Conservation (phyloP, 2,888 invertebrate genomes). For the Beris chalybata region DNA sequence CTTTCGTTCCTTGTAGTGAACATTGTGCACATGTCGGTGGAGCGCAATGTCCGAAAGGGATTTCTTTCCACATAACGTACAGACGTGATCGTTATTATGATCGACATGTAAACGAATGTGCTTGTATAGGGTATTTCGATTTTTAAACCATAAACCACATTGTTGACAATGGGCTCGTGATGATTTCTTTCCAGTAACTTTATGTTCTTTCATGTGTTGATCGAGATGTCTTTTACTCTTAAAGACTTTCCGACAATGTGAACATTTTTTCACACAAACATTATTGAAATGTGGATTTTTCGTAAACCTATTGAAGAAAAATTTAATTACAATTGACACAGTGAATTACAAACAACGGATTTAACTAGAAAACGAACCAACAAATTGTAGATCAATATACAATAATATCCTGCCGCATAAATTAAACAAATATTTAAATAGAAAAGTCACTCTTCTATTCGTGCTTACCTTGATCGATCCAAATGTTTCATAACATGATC, state of each 20-base stretch:
- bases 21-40: constrained; percentile 33
- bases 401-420: constrained; percentile 17
- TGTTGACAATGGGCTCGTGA: constrained; percentile 32
- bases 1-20: constrained; percentile 36
- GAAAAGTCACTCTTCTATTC: no score
- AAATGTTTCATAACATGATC: constrained; percentile 36
- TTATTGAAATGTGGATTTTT: constrained; percentile 1
- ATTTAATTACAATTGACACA: neutral
- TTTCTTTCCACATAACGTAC: constrained; percentile 35
- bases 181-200: constrained; percentile 10
- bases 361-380: no score
- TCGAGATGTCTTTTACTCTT: constrained; percentile 27
- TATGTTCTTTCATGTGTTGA: constrained; percentile 29
- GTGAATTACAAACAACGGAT: neutral
- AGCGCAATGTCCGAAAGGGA: constrained; percentile 31
- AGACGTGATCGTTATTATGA: constrained; percentile 28
- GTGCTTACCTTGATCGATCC: constrained; percentile 10
- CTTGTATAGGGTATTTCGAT: constrained; percentile 23
- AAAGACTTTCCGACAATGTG: constrained; percentile 23
- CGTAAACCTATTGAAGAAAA: neutral
- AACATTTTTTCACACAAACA: constrained; percentile 26
- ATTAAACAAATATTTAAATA: neutral
- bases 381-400: neutral
- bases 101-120: constrained; percentile 31
- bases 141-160: constrained; percentile 31